phyloP scores from a whole-genome alignment of 2,888 invertebrate species.

The Apoderus coryli region DNA sequence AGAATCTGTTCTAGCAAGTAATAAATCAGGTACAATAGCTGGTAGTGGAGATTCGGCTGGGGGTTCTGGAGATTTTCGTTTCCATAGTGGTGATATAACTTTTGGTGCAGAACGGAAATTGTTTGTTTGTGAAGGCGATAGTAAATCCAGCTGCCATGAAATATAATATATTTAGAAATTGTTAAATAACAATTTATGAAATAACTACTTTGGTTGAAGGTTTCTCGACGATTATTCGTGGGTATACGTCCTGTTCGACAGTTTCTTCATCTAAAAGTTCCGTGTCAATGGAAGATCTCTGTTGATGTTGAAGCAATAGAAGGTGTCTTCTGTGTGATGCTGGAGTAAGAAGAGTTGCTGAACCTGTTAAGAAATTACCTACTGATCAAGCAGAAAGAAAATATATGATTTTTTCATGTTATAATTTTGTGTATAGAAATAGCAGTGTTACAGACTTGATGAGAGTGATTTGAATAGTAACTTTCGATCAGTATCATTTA shows the following conservation, averaged over 20 bases:
- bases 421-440: too few species aligned
- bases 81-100: too few species aligned
- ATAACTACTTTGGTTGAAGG: slow-evolving; percentile 9
- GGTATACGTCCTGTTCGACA: slow-evolving; percentile 30
- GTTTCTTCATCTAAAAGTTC: slow-evolving; percentile 65
- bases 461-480: too few species aligned
- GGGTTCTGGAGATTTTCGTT: background rate
- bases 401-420: too few species aligned
- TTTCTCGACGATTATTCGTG: slow-evolving; percentile 18
- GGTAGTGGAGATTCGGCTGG: slow-evolving; percentile 25
- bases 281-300: slow-evolving; percentile 73
- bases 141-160: too few species aligned
- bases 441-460: too few species aligned
- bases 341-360: slow-evolving; percentile 54
- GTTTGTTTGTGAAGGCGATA: too few species aligned
- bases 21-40: slow-evolving; percentile 32
- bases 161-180: too few species aligned
- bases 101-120: too few species aligned
- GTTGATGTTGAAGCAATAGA: slow-evolving; percentile 67
- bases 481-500: too few species aligned
- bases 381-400: too few species aligned
- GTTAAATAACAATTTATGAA: too few species aligned
- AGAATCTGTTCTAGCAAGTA: slow-evolving; percentile 55
- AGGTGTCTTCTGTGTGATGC: slow-evolving; percentile 65
- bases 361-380: slow-evolving; percentile 27